Evolutionary conservation across 23 tunicate genomes (phyloP).

Genomic region (Trididemnum clinides): DNA sequence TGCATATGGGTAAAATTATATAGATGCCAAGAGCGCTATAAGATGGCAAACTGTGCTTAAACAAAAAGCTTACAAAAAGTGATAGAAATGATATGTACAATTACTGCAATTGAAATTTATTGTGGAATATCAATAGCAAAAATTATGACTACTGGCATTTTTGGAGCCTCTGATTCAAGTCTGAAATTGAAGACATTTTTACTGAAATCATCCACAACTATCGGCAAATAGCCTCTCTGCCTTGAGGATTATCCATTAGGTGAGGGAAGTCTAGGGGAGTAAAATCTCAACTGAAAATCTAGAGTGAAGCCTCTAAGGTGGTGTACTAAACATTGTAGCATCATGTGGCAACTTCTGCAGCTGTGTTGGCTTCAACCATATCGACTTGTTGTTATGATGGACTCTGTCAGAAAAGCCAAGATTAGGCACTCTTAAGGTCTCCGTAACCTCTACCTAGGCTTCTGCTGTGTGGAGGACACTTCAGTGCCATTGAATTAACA

Average conservation of each 20-base stretch:
- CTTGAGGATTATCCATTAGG: not conserved
- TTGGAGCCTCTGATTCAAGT: not conserved
- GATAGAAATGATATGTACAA: too few species aligned
- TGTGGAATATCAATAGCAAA: not conserved
- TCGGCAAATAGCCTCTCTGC: not conserved
- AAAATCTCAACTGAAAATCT: not conserved
- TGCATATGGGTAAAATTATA: too few species aligned
- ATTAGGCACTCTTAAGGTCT: not conserved
- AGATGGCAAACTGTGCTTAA: too few species aligned
- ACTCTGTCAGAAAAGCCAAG: not conserved
- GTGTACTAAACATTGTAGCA: not conserved
- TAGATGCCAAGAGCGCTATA: too few species aligned
- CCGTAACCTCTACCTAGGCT: not conserved
- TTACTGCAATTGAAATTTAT: too few species aligned
- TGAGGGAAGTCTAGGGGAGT: not conserved
- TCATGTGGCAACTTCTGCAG: not conserved
- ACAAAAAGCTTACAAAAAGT: too few species aligned
- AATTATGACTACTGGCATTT: not conserved
- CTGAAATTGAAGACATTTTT: too few species aligned
- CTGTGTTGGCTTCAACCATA: not conserved
- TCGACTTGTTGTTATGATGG: not conserved
- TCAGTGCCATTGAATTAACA: not conserved
- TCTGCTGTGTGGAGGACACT: not conserved
- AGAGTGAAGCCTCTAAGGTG: not conserved
- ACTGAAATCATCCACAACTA: too few species aligned